Percentiles rank a stretch among this genome's conserved stretches.
Evolutionary conservation across 2,113 vertebrate species (phyloP).

Genomic region (Macrotis lagotis): DNA sequence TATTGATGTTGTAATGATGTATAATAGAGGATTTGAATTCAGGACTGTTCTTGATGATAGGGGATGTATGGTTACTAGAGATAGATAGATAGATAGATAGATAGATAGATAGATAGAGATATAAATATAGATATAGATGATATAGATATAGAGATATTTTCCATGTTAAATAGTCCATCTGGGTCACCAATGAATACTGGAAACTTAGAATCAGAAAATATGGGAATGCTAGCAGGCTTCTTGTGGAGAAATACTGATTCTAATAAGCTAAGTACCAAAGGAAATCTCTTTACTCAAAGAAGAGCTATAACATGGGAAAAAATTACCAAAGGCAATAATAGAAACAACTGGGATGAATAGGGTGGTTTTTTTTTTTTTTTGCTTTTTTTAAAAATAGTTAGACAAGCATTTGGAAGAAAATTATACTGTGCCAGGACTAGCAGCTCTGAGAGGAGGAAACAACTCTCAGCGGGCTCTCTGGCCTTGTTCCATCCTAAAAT

Average conservation of each 20-base stretch:
- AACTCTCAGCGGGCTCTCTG: constrained; percentile 56
- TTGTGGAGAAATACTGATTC: not conserved
- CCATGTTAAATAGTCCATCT: not conserved
- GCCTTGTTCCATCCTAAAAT: constrained; percentile 63
- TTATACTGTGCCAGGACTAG: constrained; percentile 45
- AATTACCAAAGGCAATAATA: constrained; percentile 9
- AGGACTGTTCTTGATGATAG: not conserved
- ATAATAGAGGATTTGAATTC: not conserved
- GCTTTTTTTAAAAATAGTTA: constrained; percentile 38
- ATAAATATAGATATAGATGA: too few relatives aligned
- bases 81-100: too few relatives aligned
- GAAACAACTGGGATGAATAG: constrained; percentile 11
- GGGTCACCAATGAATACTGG: not conserved
- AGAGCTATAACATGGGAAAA: not conserved
- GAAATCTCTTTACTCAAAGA: constrained; percentile 39
- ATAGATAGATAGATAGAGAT: too few relatives aligned
- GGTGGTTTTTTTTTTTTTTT: constrained; percentile 8
- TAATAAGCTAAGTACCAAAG: not conserved
- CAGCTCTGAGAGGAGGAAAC: constrained; percentile 51
- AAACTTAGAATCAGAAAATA: not conserved
- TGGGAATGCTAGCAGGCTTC: not conserved
- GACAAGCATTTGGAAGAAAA: constrained; percentile 15
- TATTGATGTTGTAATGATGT: not conserved
- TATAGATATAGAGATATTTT: not conserved
- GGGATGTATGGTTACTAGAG: not conserved